Evolutionary conservation across 1,140 invertebrate species (phyloP).

Genomic region (Nebria ingens): DNA sequence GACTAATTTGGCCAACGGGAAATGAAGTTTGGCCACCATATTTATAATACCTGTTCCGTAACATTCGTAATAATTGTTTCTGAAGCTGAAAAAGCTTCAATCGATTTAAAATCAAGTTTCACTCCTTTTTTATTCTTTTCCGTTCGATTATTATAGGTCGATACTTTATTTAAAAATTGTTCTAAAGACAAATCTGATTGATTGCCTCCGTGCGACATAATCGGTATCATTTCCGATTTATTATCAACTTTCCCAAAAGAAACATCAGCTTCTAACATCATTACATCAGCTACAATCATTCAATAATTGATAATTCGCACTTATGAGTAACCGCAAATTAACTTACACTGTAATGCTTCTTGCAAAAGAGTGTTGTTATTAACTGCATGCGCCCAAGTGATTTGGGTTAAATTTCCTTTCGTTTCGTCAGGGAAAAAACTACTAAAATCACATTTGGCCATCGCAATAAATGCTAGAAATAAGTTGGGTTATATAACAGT

Average conservation of each 20-base stretch:
- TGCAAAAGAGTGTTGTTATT: conserved; percentile 55
- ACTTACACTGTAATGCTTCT: conserved; percentile 46
- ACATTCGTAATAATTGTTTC: conserved; percentile 40
- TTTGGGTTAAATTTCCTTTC: conserved; percentile 52
- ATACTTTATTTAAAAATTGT: conserved; percentile 54
- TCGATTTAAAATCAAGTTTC: conserved; percentile 81
- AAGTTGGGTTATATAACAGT: neutral
- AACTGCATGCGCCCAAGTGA: conserved; percentile 76
- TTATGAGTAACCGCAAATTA: neutral
- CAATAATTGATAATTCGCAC: conserved; percentile 1
- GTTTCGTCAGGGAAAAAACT: conserved; percentile 32
- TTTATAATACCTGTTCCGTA: neutral
- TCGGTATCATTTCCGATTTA: conserved; percentile 43
- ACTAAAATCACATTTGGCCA: neutral
- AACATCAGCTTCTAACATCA: conserved; percentile 85
- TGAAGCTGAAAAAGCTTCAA: conserved; percentile 61
- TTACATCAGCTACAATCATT: conserved; percentile 43
- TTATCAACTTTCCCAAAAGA: conserved; percentile 50
- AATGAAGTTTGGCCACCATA: too few species aligned
- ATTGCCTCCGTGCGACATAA: conserved; percentile 74
- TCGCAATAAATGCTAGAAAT: neutral
- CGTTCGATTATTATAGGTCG: conserved; percentile 35
- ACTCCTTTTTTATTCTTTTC: conserved; percentile 53
- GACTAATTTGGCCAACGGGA: too few species aligned
- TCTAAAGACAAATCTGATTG: conserved; percentile 66